Percentiles rank a stretch among this genome's conserved stretches.
Conservation (phyloP, 2,888 invertebrate genomes). For the Platycheirus rosarum region DNA sequence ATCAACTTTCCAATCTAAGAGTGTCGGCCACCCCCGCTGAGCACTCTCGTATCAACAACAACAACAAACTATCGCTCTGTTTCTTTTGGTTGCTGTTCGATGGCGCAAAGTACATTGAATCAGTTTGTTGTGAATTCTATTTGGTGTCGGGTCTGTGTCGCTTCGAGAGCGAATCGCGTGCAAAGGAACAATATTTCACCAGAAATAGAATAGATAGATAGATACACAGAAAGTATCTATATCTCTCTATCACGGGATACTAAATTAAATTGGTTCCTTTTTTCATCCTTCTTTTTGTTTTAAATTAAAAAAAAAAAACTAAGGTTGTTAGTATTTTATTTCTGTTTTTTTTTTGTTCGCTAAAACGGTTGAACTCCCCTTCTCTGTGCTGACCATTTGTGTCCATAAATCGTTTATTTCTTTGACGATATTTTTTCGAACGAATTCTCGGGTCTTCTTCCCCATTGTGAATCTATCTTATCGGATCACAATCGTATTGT, state of each 20-base stretch:
- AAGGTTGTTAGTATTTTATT: conserved; percentile 4
- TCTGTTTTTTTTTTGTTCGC: conserved; percentile 14
- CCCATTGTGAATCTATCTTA: conserved; percentile 49
- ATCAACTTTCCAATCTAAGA: conserved; percentile 41
- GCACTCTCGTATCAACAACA: conserved; percentile 18
- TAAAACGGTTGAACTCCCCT: conserved; percentile 13
- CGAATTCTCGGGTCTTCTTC: conserved; percentile 5
- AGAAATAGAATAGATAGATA: conserved; percentile 59
- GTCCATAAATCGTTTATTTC: conserved; percentile 16
- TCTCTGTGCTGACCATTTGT: background rate
- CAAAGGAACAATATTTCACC: conserved; percentile 67
- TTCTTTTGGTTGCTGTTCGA: conserved; percentile 64
- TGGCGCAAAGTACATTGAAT: conserved; percentile 68
- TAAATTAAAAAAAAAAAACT: background rate
- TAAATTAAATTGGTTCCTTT: conserved; percentile 65
- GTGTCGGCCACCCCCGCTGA: conserved; percentile 27
- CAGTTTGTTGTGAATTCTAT: conserved; percentile 71
- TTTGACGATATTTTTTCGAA: conserved; percentile 19
- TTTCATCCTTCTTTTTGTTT: background rate
- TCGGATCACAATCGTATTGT: conserved; percentile 53
- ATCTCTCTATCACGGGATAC: conserved; percentile 50
- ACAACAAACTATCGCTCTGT: conserved; percentile 24
- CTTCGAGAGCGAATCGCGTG: conserved; percentile 66
- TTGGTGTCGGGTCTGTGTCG: conserved; percentile 68
- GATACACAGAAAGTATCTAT: conserved; percentile 59